phyloP scores from a whole-genome alignment of 2,888 invertebrate species.

The Aphidoletes aphidimyza region DNA sequence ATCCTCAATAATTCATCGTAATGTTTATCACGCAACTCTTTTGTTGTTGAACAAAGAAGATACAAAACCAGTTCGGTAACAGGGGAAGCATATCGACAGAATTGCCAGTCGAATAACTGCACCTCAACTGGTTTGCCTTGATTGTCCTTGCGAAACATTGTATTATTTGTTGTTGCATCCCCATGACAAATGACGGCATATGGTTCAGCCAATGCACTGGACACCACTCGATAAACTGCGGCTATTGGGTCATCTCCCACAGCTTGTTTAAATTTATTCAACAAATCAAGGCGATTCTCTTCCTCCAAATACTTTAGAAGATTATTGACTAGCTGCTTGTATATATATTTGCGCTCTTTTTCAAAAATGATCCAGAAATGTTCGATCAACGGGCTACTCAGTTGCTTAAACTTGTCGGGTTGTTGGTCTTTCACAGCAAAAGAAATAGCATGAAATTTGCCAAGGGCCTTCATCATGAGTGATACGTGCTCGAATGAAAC shows the following conservation, averaged over 20 bases:
- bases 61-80: slow-evolving; percentile 63
- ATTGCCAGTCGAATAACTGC: slow-evolving; percentile 63
- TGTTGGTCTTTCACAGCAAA: slow-evolving; percentile 64
- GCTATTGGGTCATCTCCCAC: slow-evolving; percentile 58
- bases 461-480: slow-evolving; percentile 65
- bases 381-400: background rate
- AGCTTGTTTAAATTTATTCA: background rate
- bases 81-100: slow-evolving; percentile 63
- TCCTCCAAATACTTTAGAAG: background rate
- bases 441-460: slow-evolving; percentile 68
- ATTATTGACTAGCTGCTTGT: background rate
- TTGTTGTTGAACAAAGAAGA: slow-evolving; percentile 62
- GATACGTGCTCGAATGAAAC: slow-evolving; percentile 65
- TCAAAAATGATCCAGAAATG: too few species aligned
- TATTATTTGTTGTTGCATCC: slow-evolving; percentile 64
- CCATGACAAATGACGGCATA: slow-evolving; percentile 63
- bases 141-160: slow-evolving; percentile 62
- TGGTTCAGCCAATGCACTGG: slow-evolving; percentile 60
- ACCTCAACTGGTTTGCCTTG: slow-evolving; percentile 59
- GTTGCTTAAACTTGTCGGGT: slow-evolving; percentile 53
- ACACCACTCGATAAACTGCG: background rate
- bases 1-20: slow-evolving; percentile 61
- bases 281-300: background rate
- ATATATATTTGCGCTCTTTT: background rate
- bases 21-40: slow-evolving; percentile 61